Percentiles rank a stretch among this genome's conserved stretches.
Conservation (phyloP, 2,888 invertebrate genomes). For the Rutpela maculata region DNA sequence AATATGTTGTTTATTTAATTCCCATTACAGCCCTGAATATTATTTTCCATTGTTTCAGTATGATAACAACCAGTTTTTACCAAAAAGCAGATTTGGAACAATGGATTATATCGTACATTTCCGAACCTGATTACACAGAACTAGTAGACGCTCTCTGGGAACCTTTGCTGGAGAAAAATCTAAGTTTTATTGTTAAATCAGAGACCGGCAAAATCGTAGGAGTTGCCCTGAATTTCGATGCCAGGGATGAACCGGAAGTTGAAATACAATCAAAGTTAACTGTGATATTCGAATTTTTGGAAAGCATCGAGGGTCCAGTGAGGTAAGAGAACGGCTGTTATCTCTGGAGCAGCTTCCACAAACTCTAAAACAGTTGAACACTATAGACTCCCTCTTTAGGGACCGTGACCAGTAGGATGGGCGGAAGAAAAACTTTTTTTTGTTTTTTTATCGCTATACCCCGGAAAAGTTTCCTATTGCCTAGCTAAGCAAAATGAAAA, state of each 20-base stretch:
- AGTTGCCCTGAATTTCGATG: slow-evolving; percentile 88
- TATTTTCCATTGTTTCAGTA: slow-evolving; percentile 75
- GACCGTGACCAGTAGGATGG: no score
- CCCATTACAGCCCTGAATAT: no score
- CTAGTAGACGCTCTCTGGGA: slow-evolving; percentile 84
- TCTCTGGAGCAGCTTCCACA: no score
- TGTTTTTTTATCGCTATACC: no score
- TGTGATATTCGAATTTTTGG: slow-evolving; percentile 87
- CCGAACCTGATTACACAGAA: slow-evolving; percentile 81
- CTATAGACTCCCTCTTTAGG: no score
- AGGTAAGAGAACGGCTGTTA: slow-evolving; percentile 74
- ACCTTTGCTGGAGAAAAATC: slow-evolving; percentile 80
- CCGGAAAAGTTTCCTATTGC: no score
- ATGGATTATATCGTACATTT: slow-evolving; percentile 84
- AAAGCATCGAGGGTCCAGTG: slow-evolving; percentile 84
- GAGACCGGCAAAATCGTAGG: slow-evolving; percentile 79
- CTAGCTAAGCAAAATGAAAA: no score
- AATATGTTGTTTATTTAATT: no score
- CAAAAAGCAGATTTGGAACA: slow-evolving; percentile 90
- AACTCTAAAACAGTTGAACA: no score
- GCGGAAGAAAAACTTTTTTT: no score
- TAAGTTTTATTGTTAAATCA: slow-evolving; percentile 82
- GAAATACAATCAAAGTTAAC: slow-evolving; percentile 81
- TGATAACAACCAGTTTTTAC: slow-evolving; percentile 90
- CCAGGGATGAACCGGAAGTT: slow-evolving; percentile 86